Percentiles rank a stretch among this genome's conserved stretches.
Evolutionary conservation across 1,140 invertebrate genomes (phyloP).

Genomic region (Fopius arisanus): DNA sequence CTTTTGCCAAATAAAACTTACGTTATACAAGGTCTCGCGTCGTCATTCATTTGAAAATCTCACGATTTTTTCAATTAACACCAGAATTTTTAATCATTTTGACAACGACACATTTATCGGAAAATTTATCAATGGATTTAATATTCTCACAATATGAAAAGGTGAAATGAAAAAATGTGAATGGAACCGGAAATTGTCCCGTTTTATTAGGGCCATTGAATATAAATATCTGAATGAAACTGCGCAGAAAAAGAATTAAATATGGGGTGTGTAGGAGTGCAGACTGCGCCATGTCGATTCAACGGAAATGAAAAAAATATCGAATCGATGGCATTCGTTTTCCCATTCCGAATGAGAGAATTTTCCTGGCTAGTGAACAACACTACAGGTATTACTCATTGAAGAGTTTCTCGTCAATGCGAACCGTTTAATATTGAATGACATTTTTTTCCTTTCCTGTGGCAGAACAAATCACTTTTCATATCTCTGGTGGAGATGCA

Average conservation of each 20-base stretch:
- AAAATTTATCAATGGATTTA: background rate
- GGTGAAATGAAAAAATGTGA: background rate
- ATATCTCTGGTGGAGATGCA: too few species aligned
- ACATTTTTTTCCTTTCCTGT: background rate
- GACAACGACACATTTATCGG: background rate
- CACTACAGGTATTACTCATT: background rate
- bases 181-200: background rate
- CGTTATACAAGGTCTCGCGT: too few species aligned
- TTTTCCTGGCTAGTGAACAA: slow-evolving; percentile 13
- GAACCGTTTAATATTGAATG: slow-evolving; percentile 17
- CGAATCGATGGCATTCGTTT: background rate
- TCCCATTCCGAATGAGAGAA: slow-evolving; percentile 9
- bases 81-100: too few species aligned
- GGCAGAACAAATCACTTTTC: too few species aligned
- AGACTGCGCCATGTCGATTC: background rate
- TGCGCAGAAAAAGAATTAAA: too few species aligned
- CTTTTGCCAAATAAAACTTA: too few species aligned
- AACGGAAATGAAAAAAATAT: slow-evolving; percentile 34
- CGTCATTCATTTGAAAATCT: too few species aligned
- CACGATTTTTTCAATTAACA: too few species aligned
- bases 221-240: background rate
- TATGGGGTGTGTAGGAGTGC: background rate
- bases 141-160: background rate
- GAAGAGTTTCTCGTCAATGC: slow-evolving; percentile 7
- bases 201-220: background rate